Base-by-base conservation (phyloP, 2,888 invertebrate genomes). In the Papilio protenor region DNA sequence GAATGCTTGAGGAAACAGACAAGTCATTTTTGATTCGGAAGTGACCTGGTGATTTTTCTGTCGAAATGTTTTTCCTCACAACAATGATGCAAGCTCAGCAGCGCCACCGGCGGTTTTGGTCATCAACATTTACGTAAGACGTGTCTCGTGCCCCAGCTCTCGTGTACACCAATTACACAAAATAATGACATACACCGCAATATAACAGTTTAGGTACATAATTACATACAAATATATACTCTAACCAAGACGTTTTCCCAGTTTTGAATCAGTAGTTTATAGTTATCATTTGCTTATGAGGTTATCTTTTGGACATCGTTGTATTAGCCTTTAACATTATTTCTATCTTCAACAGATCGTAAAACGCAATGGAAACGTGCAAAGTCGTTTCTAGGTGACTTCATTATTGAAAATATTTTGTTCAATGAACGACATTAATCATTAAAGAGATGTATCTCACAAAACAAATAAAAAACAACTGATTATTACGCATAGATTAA, bases 111-210 rank as follows among this genome's bases (percentile, higher is more conserved):
- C 66, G 23, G 77, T 77, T 77, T 77, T 77, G 77, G 73, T 77
- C 70, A 74, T 77, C 73, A 73, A 73, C 57, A 47, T 69, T 77
- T 77, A 77, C 69, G 69, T 77, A 77, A 77, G 21, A 73, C 47
- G 23, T 49, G 23, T n/a, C 16, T 14, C 18, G 55, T 45, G 74
- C 11, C 52, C 64, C 52, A 45, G 21, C 55, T 55, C 77, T 77
- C 73, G 59, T 69, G 69, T 14, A 27, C 73, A 69, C 1, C 21
- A 47, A 76, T 76, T 76, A 59, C 76, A 71, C 76, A 76, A 76
- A 76, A 59, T 59, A 23, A 45, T 61, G 45, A 40, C 59, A 59
- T 40, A 21, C 18, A 47, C 18, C n/a, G 61, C 52, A 64, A 75
- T 27, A 47, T 40, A 8, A 69, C 11, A n/a, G 27, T 61, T 12